Evolutionary conservation across 2,113 vertebrate genomes (phyloP), one percentile per base, ranked within the genome.

Genomic region (Halcyon malimbica): DNA sequence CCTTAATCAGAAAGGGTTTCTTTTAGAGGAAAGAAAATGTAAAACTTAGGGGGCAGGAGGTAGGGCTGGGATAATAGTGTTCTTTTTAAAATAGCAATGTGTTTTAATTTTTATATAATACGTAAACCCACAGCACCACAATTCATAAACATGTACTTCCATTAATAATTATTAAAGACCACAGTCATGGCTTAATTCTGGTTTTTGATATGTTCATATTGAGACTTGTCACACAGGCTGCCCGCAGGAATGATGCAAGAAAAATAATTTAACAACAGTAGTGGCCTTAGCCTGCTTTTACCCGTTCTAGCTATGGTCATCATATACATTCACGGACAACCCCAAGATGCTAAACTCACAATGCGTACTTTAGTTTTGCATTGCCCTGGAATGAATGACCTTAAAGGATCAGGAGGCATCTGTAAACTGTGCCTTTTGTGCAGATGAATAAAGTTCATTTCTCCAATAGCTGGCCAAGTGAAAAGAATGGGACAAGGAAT

Each of bases 1-100:
- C 95, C 84, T 96, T 97, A 97, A 95, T 96, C 94, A 96, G 91
- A 94, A 96, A 91, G 86, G 76, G 21, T 87, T 96, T 94, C 91
- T 90, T 95, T 94, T 77, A 85, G 71, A 87, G 83, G 71, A 77
- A 90, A 89, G 80, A 96, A 96, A 93, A 97, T 63, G 77, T 94
- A 82, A 95, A 94, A 91, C 77, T 84, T 59, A 89, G 93, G 57
- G 74, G 85, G 79, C 42, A 95, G 83, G 76, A 62, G 9, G 21
- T 44, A 87, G 15, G 39, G 35, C 53, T 20, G n/a, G 42, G 48
- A 62, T 59, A 87, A 51, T 13, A 56, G 29, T 8, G 20, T 15
- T 89, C 37, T 35, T 90, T 62, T 76, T 16, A 57, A 93, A 89
- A 83, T 3, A 53, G 23, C 10, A 53, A 56, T 16, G 24, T 4